Base-by-base conservation (phyloP, 2,888 invertebrate genomes). In the Hydrotaea diabolus region DNA sequence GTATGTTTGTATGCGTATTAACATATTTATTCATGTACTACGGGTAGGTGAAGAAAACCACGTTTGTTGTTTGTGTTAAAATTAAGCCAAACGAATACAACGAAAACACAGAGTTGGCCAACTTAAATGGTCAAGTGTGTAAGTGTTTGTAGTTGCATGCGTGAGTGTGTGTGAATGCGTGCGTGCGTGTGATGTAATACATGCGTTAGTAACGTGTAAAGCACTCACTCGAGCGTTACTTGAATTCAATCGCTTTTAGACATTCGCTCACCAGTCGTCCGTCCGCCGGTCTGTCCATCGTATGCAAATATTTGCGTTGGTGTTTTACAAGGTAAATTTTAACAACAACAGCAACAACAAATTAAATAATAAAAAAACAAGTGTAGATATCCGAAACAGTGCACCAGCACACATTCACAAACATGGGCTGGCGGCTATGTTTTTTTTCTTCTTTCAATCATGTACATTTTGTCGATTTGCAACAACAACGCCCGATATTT, bases 281-380 rank as follows among this genome's bases (percentile, higher is more conserved):
- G 53, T 59, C 49, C 23, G 49, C 36, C 21, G 43, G 57, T 57
- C 57, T 55, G 59, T n/a, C 64, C 21, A 59, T 43, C 31, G 73
- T 77, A 79, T 79, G 79, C 76, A 81, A 82, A 80, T 80, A 17
- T 69, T 39, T 80, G 83, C 83, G 83, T 84, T 80, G 80, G 83
- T 62, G 83, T 77, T 72, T 77, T 75, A 80, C 77, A 80, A 80
- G 77, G 83, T 75, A 77, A 77, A 71, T 75, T 74, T 53, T n/a
- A 72, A 73, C 53, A 31, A 57, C 53, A 31, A 57, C n/a, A n/a
- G n/a, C n/a, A n/a, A n/a, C n/a, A n/a, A n/a, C n/a, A n/a, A n/a
- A n/a, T n/a, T n/a, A n/a, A 43, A 62, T n/a, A 46, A 19, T 57
- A 77, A 69, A 5, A 77, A 8, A 75, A 80, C 80, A 80, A 84